These are phyloP conservation scores for Muschampia plurimacula DNA, from an alignment of 2,888 invertebrate species.

Conservation along the genomic window DNA sequence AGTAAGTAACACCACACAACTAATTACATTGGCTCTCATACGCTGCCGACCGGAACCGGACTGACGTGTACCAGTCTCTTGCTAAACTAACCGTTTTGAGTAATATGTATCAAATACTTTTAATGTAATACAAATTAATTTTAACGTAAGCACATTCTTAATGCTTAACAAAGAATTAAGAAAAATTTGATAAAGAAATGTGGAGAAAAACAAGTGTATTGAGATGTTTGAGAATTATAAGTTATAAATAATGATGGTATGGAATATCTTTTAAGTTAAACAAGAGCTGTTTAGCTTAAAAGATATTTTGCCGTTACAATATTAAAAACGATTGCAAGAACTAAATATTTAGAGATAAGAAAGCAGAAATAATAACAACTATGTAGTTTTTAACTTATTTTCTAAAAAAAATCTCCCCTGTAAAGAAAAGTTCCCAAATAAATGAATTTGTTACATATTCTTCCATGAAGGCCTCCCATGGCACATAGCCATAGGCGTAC, in stretches of 20 bases:
- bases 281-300: too few species aligned
- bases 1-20: not conserved
- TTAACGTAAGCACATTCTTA: not conserved
- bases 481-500: too few species aligned
- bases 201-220: not conserved
- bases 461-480: not conserved
- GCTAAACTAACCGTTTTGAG: slow-evolving; percentile 23
- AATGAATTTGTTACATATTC: not conserved
- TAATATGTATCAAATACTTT: slow-evolving; percentile 7
- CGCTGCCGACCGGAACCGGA: slow-evolving; percentile 19
- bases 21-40: slow-evolving; percentile 21
- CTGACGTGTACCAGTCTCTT: slow-evolving; percentile 11
- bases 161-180: not conserved
- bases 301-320: too few species aligned
- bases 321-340: too few species aligned
- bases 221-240: too few species aligned
- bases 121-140: not conserved
- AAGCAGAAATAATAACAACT: too few species aligned
- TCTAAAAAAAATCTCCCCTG: too few species aligned
- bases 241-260: too few species aligned
- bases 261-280: too few species aligned
- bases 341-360: too few species aligned
- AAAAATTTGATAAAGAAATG: not conserved
- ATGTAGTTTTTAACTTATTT: too few species aligned
- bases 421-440: too few species aligned